Base-by-base conservation (phyloP, 2,797 vertebrate species). In the Malacoctenus gilli region DNA sequence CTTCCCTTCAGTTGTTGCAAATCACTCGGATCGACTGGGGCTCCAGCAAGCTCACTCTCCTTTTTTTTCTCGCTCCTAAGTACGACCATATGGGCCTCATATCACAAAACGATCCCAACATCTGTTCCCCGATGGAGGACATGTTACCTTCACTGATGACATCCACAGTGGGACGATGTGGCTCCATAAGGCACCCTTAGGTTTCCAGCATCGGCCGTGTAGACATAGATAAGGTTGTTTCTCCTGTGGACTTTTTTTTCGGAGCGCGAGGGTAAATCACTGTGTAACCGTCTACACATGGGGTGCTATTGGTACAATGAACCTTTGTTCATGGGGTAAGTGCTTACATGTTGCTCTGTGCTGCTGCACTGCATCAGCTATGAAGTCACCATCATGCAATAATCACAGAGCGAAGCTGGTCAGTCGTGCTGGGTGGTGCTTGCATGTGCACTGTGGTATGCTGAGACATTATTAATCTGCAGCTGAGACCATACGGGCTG, bases 271-370 rank as follows among this genome's bases (percentile, higher is more conserved):
- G 59, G n/a, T 31, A 83, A 78, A 82, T 83, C 74, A 71, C 55
- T 25, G 48, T 72, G 66, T 82, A 87, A 89, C 67, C 79, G 63
- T 79, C 54, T 61, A 68, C 81, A 86, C 70, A 71, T 89, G 84
- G 63, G 55, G 64, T 59, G 44, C 63, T 54, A 59, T 57, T 75
- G 67, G 60, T 77, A 88, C 86, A 89, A 88, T 82, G 81, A 85
- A 77, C 62, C 80, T 81, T 87, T 90, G 87, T 89, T 86, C 80
- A 66, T 64, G 68, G 51, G 55, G 60, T 75, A 79, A 80, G 78
- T 85, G 81, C 84, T 86, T 84, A 83, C 79, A 82, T 87, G 64
- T 84, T 82, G 56, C 55, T 75, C 43, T 75, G 69, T 75, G 84
- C 51, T 71, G 65, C 79, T 84, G 83, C 28, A 68, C 40, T 70